These are phyloP conservation scores for Helobdella robusta DNA, from an alignment of 2,888 invertebrate genomes.

Conservation along the genomic window DNA sequence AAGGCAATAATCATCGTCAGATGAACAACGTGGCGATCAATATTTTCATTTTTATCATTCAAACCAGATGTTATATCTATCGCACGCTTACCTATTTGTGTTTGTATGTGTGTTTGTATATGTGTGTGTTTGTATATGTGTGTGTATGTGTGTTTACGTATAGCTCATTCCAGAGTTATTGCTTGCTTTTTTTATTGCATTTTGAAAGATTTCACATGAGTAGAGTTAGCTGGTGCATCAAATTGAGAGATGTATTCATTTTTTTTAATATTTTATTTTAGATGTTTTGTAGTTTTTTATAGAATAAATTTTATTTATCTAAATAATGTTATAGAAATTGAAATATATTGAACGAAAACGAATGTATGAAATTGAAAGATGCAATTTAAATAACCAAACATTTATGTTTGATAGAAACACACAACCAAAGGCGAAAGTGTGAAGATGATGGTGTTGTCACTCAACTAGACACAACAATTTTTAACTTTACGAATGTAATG, in stretches of 20 bases:
- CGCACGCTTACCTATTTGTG: background rate
- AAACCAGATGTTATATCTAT: background rate
- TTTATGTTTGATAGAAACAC: background rate
- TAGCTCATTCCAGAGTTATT: no score
- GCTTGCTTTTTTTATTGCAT: background rate
- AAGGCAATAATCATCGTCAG: no score
- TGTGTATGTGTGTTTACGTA: background rate
- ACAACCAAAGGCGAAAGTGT: no score
- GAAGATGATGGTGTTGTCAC: no score
- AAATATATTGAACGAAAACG: background rate
- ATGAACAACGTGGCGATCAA: no score
- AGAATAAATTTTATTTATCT: background rate
- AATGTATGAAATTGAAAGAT: background rate
- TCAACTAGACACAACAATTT: no score
- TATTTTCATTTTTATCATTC: no score
- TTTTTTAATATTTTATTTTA: background rate
- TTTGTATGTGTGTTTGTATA: background rate
- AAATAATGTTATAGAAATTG: background rate
- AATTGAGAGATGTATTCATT: background rate
- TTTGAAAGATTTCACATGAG: background rate
- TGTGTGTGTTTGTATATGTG: conserved; percentile 1
- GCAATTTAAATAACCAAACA: background rate
- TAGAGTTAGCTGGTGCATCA: background rate
- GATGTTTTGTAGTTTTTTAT: background rate
- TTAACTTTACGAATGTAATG: no score